Percentiles rank a stretch among this genome's conserved stretches.
phyloP scores from a whole-genome alignment of 2,113 vertebrate genomes.

The Crotalus viridis region DNA sequence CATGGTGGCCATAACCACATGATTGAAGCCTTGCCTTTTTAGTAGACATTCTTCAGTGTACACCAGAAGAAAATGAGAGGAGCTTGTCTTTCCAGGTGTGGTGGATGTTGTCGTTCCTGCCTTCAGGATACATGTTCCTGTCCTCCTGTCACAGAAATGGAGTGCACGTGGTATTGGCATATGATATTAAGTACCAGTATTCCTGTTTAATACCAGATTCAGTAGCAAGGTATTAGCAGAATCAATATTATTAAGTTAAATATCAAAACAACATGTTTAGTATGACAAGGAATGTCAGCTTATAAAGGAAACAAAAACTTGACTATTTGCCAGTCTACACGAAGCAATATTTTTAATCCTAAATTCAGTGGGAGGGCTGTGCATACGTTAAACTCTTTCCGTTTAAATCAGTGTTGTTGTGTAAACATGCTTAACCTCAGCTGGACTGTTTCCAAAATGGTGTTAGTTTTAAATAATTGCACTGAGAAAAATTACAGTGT shows the following conservation, averaged over 20 bases:
- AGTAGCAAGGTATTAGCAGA: background rate
- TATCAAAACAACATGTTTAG: background rate
- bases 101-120: background rate
- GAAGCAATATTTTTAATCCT: background rate
- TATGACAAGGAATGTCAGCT: background rate
- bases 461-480: background rate
- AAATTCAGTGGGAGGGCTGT: background rate
- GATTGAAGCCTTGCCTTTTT: background rate
- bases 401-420: background rate
- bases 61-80: background rate
- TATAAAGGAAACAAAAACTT: conserved; percentile 1
- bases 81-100: background rate
- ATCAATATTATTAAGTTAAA: conserved; percentile 7
- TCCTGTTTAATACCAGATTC: background rate
- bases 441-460: background rate
- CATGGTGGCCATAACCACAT: background rate
- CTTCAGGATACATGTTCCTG: background rate
- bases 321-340: background rate
- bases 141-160: background rate
- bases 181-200: conserved; percentile 7
- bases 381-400: background rate
- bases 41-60: background rate
- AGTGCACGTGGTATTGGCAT: background rate
- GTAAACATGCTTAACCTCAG: background rate
- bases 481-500: background rate